phyloP scores from a whole-genome alignment of 2,888 invertebrate species.

The Hydraecia micacea region DNA sequence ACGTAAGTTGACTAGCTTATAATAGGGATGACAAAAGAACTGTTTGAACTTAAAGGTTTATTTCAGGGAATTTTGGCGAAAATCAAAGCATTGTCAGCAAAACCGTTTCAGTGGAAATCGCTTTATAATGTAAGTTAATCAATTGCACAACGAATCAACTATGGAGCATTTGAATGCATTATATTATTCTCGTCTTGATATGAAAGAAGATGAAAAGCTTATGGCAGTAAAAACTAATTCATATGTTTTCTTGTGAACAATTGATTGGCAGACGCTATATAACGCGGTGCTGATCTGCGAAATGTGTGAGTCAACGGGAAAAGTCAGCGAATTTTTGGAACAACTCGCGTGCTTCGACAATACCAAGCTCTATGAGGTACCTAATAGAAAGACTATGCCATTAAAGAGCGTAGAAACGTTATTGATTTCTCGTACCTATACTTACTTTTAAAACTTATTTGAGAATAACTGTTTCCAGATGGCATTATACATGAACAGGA shows the following conservation, averaged over 20 bases:
- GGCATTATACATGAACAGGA: constrained; percentile 92
- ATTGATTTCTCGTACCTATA: neutral
- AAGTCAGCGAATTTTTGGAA: constrained; percentile 88
- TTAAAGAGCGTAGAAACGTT: neutral
- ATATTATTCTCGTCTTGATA: neutral
- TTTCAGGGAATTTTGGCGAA: constrained; percentile 91
- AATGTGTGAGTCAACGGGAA: constrained; percentile 89
- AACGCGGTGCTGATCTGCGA: constrained; percentile 93
- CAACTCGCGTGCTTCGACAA: constrained; percentile 87
- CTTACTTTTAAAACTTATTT: neutral
- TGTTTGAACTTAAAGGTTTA: neutral
- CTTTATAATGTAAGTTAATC: constrained; percentile 91
- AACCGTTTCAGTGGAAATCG: constrained; percentile 92
- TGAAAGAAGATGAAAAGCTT: neutral
- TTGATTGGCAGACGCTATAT: constrained; percentile 91
- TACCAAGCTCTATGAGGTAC: constrained; percentile 87
- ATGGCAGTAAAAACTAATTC: neutral
- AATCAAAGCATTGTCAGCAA: constrained; percentile 91
- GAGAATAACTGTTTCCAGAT: constrained; percentile 79
- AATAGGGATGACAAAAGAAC: neutral
- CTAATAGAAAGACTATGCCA: constrained; percentile 10
- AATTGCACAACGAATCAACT: neutral
- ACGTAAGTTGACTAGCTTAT: constrained; percentile 83
- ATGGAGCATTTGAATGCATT: neutral
- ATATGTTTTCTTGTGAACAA: neutral